Conservation (phyloP, 2,113 vertebrate genomes). For the Climacteris rufus region DNA sequence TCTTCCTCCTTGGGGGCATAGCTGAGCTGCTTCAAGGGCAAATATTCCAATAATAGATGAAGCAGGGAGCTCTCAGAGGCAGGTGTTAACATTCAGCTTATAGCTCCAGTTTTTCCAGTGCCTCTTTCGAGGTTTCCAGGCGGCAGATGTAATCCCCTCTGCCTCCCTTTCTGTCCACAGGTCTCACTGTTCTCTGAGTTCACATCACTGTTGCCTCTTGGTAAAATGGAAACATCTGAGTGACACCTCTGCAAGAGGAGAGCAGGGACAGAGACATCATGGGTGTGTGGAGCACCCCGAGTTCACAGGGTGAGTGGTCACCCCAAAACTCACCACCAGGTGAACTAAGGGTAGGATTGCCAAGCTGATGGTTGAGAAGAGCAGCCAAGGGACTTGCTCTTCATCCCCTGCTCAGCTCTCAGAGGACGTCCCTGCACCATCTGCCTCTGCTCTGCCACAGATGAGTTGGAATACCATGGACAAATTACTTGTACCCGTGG, state of each 20-base stretch:
- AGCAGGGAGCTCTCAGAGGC: neutral
- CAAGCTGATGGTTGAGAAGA: neutral
- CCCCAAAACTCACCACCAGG: neutral
- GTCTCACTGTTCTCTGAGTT: neutral
- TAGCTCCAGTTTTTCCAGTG: neutral
- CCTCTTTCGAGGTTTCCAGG: neutral
- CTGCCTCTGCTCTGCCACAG: neutral
- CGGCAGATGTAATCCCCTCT: neutral
- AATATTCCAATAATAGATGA: constrained; percentile 8
- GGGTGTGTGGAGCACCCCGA: rapidly evolving
- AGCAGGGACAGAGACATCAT: neutral
- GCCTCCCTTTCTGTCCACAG: neutral
- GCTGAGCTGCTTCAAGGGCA: constrained; percentile 3
- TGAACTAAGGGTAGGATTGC: neutral
- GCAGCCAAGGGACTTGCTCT: rapidly evolving
- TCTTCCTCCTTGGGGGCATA: neutral
- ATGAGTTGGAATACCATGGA: neutral
- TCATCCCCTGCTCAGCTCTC: neutral
- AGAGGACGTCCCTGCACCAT: neutral
- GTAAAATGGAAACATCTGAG: neutral
- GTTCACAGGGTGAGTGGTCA: neutral
- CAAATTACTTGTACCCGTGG: neutral
- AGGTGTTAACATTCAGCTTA: neutral
- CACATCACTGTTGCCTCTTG: rapidly evolving
- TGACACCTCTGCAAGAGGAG: neutral